phyloP scores from a whole-genome alignment of 30 jellyfish, hydroid and myxozoan genomes.

The Morbakka virulenta region DNA sequence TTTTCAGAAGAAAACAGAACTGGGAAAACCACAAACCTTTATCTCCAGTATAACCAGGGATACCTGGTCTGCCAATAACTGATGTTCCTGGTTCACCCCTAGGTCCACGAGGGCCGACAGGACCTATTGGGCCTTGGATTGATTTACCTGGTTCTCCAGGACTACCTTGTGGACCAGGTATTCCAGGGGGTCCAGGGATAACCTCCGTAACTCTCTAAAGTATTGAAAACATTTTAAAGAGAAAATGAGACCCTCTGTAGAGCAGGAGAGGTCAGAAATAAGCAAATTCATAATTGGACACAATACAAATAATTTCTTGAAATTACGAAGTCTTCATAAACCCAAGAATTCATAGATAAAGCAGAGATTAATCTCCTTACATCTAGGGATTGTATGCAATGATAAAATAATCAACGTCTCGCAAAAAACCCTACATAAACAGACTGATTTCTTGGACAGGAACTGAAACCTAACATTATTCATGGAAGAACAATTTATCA shows the following conservation, averaged over 20 bases:
- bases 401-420: no score
- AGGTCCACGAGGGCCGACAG: constrained; percentile 59
- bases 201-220: background rate
- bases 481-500: no score
- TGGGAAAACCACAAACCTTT: no score
- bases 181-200: background rate
- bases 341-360: no score
- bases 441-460: no score
- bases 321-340: background rate
- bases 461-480: no score
- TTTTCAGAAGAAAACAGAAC: no score
- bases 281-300: background rate
- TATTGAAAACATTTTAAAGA: no score
- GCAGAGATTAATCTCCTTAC: no score
- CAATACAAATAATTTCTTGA: background rate
- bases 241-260: no score
- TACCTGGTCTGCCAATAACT: constrained; percentile 37
- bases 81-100: constrained; percentile 62
- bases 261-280: background rate
- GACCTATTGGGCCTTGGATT: constrained; percentile 44
- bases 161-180: constrained; percentile 48
- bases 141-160: constrained; percentile 13
- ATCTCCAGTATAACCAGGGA: constrained; percentile 44
- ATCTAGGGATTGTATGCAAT: no score
- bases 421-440: no score